phyloP scores from a whole-genome alignment of 53 echinoderm and acorn worm species.

The Temnopleurus reevesii region DNA sequence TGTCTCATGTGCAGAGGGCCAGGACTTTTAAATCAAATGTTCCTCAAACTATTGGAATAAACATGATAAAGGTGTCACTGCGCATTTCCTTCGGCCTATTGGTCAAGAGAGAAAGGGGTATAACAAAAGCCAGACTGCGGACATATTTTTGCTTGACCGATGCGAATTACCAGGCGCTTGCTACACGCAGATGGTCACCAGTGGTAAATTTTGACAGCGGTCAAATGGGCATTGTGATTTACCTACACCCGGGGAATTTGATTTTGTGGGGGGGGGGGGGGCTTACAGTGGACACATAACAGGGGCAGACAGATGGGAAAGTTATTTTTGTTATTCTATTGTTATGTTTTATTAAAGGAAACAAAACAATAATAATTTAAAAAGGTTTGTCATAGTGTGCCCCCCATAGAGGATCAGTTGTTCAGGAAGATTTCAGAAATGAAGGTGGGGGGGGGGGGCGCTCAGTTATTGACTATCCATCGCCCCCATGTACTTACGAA shows the following conservation, averaged over 20 bases:
- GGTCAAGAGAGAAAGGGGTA: not conserved
- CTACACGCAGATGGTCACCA: not conserved
- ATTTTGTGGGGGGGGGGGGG: not conserved
- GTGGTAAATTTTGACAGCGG: slow-evolving; percentile 6
- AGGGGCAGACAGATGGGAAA: not conserved
- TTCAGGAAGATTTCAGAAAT: too few species aligned
- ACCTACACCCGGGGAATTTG: not conserved
- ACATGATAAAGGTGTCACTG: too few species aligned
- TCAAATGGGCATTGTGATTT: not conserved
- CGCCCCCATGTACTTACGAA: too few species aligned
- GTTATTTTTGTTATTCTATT: too few species aligned
- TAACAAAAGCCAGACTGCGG: not conserved
- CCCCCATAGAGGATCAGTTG: not conserved
- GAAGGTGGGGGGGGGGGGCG: too few species aligned
- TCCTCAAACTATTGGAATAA: too few species aligned
- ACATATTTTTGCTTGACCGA: not conserved
- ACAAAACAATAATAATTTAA: not conserved
- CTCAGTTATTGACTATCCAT: too few species aligned
- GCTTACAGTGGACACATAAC: not conserved
- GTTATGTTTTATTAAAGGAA: too few species aligned
- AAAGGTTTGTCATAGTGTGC: not conserved
- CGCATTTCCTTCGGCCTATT: not conserved
- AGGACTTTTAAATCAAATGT: too few species aligned
- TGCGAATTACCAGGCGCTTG: not conserved
- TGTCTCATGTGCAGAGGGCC: too few species aligned